Evolutionary conservation across 2,113 vertebrate genomes (phyloP), one percentile per base, ranked within the genome.

Genomic region (Delphinus delphis): DNA sequence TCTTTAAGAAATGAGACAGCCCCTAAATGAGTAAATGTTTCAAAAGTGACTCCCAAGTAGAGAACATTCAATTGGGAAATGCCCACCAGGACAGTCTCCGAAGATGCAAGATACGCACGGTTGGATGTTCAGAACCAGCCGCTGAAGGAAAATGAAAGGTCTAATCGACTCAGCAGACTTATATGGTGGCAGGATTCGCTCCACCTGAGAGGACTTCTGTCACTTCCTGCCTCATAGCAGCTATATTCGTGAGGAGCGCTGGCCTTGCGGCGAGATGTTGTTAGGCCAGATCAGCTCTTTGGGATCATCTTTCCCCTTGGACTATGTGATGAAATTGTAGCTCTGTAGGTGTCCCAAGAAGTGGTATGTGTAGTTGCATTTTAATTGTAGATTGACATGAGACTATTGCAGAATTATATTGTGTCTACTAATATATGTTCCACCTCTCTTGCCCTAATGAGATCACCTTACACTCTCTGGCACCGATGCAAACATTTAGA

Each of bases 401-500:
- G 98, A 95, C 94, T 97, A 68, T 83, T 74, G 84, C 86, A 94
- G 98, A 98, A 98, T 98, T 97, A 97, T 98, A 91, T 92, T 77
- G 79, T 96, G 90, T 93, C 98, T 98, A 96, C 95, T 98, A 97
- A 98, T 98, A 98, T 97, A 97, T 97, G 97, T 96, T 98, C 97
- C 77, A 92, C 88, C 97, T 96, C 96, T 98, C 91, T 84, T 96
- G 92, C 97, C 97, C 96, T 98, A 98, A 98, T 98, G 98, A 98
- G 98, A 98, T 98, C 98, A 98, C 98, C 98, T 98, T 98, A 93
- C 97, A 94, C 94, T 97, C 93, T 21, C 97, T 98, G 98, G 98
- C 98, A 97, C 96, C 3, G 96, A 96, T 96, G 98, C 98, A 98
- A 98, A 98, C 97, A 98, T 98, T 98, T 97, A 92, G 91, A 98